These are phyloP conservation scores for Norana najaformis DNA, from an alignment of 2,888 invertebrate species.

Conservation along the genomic window DNA sequence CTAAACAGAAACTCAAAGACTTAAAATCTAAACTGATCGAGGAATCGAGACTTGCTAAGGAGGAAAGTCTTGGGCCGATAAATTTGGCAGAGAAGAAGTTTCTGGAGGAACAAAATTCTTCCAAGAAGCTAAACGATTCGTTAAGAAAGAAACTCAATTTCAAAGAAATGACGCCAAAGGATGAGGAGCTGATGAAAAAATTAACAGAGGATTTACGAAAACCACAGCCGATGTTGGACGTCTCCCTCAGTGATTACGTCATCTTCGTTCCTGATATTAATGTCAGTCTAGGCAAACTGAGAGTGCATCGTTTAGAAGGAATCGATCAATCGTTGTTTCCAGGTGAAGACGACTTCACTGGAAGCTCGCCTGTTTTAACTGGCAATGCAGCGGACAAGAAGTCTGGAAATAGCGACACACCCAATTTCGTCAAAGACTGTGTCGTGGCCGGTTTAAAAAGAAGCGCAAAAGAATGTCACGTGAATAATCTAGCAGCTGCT, in stretches of 20 bases:
- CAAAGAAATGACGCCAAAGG: neutral
- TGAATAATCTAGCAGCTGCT: neutral
- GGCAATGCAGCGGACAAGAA: neutral
- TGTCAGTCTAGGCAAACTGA: neutral
- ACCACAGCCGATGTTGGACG: neutral
- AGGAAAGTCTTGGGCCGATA: neutral
- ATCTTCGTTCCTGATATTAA: neutral
- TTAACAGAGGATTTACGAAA: neutral
- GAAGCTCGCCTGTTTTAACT: neutral
- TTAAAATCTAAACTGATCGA: neutral
- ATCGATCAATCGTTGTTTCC: neutral
- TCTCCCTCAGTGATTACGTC: neutral
- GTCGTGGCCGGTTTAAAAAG: neutral
- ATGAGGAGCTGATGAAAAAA: neutral
- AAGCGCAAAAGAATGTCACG: neutral
- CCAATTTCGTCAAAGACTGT: too few relatives aligned
- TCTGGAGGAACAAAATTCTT: conserved; percentile 18
- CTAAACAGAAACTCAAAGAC: conserved; percentile 24
- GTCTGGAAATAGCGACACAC: neutral
- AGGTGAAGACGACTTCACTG: neutral
- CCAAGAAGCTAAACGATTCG: neutral
- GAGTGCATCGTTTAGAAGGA: neutral
- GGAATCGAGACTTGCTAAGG: neutral
- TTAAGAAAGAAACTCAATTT: conserved; percentile 10
- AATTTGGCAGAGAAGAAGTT: conserved; percentile 18